A percentile compares a stretch with the other conserved stretches of the same genome.
These are phyloP conservation scores for Eptesicus fuscus DNA, from an alignment of 2,113 vertebrate genomes.

Conservation along the genomic window DNA sequence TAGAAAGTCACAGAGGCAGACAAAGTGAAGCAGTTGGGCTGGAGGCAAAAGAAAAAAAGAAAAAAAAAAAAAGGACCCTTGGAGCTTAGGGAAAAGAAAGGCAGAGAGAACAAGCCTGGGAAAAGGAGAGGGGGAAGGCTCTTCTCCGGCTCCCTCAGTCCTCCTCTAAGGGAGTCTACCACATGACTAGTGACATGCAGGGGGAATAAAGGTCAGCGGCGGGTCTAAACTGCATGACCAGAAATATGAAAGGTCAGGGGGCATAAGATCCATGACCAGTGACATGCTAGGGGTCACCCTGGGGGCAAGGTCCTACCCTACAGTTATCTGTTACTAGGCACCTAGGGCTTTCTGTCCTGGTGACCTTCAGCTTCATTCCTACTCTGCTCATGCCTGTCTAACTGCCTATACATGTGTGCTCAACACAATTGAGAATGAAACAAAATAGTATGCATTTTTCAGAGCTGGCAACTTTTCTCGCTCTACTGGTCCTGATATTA, in stretches of 20 bases:
- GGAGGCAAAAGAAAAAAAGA: background rate
- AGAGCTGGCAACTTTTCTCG: background rate
- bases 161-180: background rate
- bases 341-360: background rate
- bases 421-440: background rate
- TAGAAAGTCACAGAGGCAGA: background rate
- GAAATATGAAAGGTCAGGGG: background rate
- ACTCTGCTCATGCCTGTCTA: background rate
- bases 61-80: background rate
- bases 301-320: background rate
- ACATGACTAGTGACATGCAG: background rate
- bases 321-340: background rate
- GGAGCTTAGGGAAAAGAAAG: background rate
- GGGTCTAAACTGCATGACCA: background rate
- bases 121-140: background rate
- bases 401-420: background rate
- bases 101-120: background rate
- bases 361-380: background rate
- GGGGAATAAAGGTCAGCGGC: background rate
- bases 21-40: background rate
- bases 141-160: background rate
- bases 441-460: background rate
- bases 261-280: background rate
- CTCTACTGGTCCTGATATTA: background rate
- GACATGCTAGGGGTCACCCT: background rate